Percentiles rank a stretch among this genome's conserved stretches.
Evolutionary conservation across 2,888 invertebrate species (phyloP).

Genomic region (Venusia cambrica): DNA sequence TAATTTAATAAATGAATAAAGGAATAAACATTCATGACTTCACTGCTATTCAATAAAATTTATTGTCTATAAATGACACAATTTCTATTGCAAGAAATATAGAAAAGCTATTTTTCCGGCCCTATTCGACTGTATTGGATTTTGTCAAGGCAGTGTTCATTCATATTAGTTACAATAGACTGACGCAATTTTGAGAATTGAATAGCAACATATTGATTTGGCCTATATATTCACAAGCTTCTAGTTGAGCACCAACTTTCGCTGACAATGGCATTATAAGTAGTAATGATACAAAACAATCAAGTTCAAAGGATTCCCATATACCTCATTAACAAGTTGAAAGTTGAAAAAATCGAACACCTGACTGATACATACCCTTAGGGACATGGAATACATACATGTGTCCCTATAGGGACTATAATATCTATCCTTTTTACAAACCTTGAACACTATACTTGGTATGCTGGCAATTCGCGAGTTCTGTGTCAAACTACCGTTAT

Average conservation of each 20-base stretch:
- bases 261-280: too few relatives aligned
- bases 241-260: background rate
- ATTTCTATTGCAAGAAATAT: constrained; percentile 19
- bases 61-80: constrained; percentile 15
- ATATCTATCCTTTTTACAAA: too few relatives aligned
- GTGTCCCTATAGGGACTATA: too few relatives aligned
- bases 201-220: constrained; percentile 3
- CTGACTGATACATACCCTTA: too few relatives aligned
- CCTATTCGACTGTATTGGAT: constrained; percentile 14
- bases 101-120: constrained; percentile 14
- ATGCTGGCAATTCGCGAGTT: too few relatives aligned
- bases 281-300: too few relatives aligned
- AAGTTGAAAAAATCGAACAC: too few relatives aligned
- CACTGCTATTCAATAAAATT: constrained; percentile 17
- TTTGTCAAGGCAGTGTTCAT: constrained; percentile 16
- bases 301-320: too few relatives aligned
- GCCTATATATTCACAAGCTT: background rate
- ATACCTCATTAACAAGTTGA: too few relatives aligned
- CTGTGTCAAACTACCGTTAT: too few relatives aligned
- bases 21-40: constrained; percentile 4
- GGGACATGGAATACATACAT: too few relatives aligned
- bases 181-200: constrained; percentile 7
- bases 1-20: background rate
- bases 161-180: constrained; percentile 9
- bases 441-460: too few relatives aligned